Evolutionary conservation across 2,797 vertebrate species (phyloP).

Genomic region (Lagorchestes hirsutus): DNA sequence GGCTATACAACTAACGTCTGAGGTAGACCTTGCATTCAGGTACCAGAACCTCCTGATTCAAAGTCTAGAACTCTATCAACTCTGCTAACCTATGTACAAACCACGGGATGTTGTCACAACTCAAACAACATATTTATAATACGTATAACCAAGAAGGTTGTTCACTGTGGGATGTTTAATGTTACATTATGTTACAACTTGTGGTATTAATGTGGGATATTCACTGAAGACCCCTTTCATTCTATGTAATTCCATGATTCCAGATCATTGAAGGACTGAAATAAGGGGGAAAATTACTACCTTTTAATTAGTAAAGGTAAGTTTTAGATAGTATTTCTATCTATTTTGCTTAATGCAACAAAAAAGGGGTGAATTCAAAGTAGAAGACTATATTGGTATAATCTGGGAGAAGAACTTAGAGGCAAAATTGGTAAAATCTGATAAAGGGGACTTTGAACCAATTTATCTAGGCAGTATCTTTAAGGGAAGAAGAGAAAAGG

Average conservation of each 20-base stretch:
- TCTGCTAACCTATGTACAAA: not conserved
- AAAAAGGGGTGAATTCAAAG: not conserved
- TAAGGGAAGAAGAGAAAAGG: not conserved
- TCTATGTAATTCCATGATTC: conserved; percentile 3
- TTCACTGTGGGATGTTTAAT: not conserved
- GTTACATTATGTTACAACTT: not conserved
- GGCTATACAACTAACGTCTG: not conserved
- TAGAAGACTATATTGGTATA: not conserved
- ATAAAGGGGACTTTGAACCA: not conserved
- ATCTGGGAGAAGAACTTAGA: not conserved
- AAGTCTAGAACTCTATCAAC: not conserved
- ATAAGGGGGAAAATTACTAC: not conserved
- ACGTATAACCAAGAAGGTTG: not conserved
- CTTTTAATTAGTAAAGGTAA: not conserved
- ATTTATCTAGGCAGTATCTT: not conserved
- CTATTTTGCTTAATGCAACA: conserved; percentile 10
- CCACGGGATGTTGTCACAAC: not conserved
- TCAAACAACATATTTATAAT: not conserved
- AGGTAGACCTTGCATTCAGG: not conserved
- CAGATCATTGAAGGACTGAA: not conserved
- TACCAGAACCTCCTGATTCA: not conserved
- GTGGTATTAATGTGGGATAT: not conserved
- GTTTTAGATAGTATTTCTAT: not conserved
- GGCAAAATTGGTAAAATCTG: not conserved
- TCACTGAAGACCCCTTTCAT: not conserved